phyloP scores from a whole-genome alignment of 2,888 invertebrate genomes.

The Xylota sylvarum region DNA sequence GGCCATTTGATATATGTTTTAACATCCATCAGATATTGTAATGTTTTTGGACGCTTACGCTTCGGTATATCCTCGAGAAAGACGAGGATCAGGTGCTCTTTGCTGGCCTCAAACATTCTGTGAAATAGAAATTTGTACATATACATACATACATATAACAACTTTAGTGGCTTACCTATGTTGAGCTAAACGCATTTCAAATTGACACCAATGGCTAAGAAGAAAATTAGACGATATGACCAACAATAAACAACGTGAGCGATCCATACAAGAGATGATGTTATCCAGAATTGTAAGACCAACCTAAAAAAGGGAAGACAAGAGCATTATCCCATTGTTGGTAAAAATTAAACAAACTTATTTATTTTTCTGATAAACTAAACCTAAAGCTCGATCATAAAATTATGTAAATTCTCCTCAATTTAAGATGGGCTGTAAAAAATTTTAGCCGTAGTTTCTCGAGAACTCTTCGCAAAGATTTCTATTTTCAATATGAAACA shows the following conservation, averaged over 20 bases:
- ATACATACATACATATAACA: too few species aligned
- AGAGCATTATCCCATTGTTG: too few species aligned
- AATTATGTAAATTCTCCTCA: too few species aligned
- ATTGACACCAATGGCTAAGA: constrained; percentile 90
- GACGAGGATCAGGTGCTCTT: constrained; percentile 88
- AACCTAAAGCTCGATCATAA: too few species aligned
- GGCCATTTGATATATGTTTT: constrained; percentile 91
- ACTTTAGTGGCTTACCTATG: constrained; percentile 85
- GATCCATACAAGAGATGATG: constrained; percentile 89
- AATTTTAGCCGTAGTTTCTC: too few species aligned
- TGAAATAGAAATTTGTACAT: constrained; percentile 46
- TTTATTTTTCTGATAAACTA: too few species aligned
- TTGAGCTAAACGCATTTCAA: constrained; percentile 90
- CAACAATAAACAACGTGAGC: constrained; percentile 88
- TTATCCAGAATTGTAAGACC: constrained; percentile 90
- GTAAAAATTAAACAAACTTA: too few species aligned
- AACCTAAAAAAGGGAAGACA: constrained; percentile 82
- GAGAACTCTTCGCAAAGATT: too few species aligned
- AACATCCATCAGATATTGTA: constrained; percentile 89
- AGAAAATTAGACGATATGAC: constrained; percentile 88
- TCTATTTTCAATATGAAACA: too few species aligned
- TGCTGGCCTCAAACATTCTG: constrained; percentile 87
- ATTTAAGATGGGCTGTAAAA: too few species aligned
- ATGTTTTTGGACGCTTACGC: constrained; percentile 87
- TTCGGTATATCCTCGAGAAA: constrained; percentile 88